These are phyloP conservation scores for Turritopsis dohrnii DNA, from an alignment of 30 jellyfish, hydroid and myxozoan species.

Conservation along the genomic window DNA sequence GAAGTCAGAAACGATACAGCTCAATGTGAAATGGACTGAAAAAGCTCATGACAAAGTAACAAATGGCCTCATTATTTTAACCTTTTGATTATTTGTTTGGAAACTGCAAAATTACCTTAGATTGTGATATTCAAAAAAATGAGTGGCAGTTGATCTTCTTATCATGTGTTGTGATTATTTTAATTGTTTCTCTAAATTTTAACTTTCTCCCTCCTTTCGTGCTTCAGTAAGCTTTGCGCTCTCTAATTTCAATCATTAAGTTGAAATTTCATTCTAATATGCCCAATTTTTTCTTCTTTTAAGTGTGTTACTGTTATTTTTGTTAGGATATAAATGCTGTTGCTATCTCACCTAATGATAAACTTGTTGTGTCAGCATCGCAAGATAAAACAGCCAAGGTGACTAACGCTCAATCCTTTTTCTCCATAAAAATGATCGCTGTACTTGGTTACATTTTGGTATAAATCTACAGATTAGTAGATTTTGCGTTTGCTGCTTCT, in stretches of 20 bases:
- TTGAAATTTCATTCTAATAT: background rate
- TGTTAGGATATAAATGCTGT: constrained; percentile 62
- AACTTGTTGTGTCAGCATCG: constrained; percentile 58
- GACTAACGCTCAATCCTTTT: background rate
- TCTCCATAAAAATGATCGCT: background rate
- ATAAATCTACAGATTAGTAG: background rate
- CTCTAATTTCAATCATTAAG: background rate
- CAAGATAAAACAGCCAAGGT: constrained; percentile 81
- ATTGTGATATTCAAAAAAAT: no score
- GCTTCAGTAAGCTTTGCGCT: no score
- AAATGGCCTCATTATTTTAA: background rate
- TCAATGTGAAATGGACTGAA: constrained; percentile 62
- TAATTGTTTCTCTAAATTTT: no score
- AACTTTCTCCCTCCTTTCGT: no score
- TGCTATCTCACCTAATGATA: constrained; percentile 66
- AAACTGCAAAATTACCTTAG: background rate
- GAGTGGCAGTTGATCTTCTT: no score
- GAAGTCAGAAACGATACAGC: constrained; percentile 22
- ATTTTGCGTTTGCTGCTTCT: background rate
- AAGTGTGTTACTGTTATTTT: background rate
- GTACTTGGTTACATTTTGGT: background rate
- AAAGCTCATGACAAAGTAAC: constrained; percentile 71
- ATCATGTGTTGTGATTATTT: no score
- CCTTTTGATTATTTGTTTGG: background rate
- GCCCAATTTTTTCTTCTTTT: background rate